Evolutionary conservation across 2,888 invertebrate species (phyloP), one percentile per base, ranked within the genome.

Genomic region (Eupithecia centaureata): DNA sequence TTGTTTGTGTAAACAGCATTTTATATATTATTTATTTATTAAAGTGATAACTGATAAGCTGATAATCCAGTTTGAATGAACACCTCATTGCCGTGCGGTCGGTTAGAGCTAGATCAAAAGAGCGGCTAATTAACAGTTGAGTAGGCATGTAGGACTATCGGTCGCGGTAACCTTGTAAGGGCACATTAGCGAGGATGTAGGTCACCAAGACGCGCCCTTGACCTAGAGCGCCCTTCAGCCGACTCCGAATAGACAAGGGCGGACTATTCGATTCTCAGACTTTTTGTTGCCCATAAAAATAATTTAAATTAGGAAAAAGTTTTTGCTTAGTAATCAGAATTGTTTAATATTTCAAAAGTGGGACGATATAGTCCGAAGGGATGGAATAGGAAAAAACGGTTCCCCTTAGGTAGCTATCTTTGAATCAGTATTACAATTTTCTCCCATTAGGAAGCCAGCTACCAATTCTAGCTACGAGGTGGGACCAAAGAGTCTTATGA

Each of bases 141-240:
- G 68, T 82, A 81, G 77, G 78, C 79, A 83, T 77, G 70, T 82
- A 82, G 79, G 77, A 74, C 81, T 80, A 77, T 74, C 76, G 74
- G 76, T 72, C 76, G 72, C 62, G 65, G 76, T 77, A 81, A 88
- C 88, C 87, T 88, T 86, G 82, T 75, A 72, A 84, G 84, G 86
- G 85, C 84, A 84, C 81, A 86, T 86, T 85, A 86, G 80, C 78
- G 80, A 81, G 78, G 80, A 91, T 91, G 86, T 91, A 91, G 92
- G 90, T 89, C 90, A 90, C 85, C 82, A 81, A 86, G 86, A 82
- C 84, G 76, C 82, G 86, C 87, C 92, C 92, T 91, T 92, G 92
- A 91, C 91, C 92, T 86, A 87, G 85, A 77, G 85, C 82, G 88
- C 87, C 89, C 90, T 88, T 86, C 85, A 77, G 85, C 81, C 85